Base-by-base conservation (phyloP, 2,888 invertebrate genomes). In the Elmis aenea region DNA sequence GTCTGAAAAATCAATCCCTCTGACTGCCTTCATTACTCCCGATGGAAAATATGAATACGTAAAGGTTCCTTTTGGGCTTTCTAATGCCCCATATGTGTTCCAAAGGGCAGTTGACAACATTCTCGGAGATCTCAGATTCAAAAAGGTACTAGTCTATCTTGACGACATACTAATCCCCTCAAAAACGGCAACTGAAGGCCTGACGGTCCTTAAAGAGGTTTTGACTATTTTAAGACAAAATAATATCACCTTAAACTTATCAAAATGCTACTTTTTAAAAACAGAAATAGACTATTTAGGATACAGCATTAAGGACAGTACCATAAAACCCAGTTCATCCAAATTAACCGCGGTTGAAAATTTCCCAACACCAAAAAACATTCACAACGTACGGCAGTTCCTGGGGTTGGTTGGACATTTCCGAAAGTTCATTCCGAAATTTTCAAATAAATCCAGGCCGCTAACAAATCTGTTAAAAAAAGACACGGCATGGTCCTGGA, bases 11-110 rank as follows among this genome's bases (percentile, higher is more conserved):
- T 50, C 52, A 28, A 26, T 48, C 2, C 31, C 32, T 1, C 54
- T 56, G 24, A 58, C 52, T 0, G 56, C 49, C 1, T 48, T 57
- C 11, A 45, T 42, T 5, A 26, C 11, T 12, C 26, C 26, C 13
- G 13, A 10, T 13, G 26, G 12, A 13, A 10, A 26, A 12, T 26
- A 56, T 49, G 8, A 52, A 50, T 1, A 48, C 45, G 26, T 51
- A 52, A 10, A 13, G 15, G 5, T 31, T 3, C 23, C 12, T 8
- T 26, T 26, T 12, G 26, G 26, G 5, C 11, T 26, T 12, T 12
- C 26, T 13, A 26, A 26, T 12, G 26, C 26, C 5, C 26, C 26
- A 6, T 26, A n/a, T 10, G 5, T 11, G 6, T 9, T 9, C 5
- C 5, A 18, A 16, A 11, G 24, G 3, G 10, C 15, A 24, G 15